Conservation (phyloP, 2,888 invertebrate genomes). For the Dorcus parallelipipedus region DNA sequence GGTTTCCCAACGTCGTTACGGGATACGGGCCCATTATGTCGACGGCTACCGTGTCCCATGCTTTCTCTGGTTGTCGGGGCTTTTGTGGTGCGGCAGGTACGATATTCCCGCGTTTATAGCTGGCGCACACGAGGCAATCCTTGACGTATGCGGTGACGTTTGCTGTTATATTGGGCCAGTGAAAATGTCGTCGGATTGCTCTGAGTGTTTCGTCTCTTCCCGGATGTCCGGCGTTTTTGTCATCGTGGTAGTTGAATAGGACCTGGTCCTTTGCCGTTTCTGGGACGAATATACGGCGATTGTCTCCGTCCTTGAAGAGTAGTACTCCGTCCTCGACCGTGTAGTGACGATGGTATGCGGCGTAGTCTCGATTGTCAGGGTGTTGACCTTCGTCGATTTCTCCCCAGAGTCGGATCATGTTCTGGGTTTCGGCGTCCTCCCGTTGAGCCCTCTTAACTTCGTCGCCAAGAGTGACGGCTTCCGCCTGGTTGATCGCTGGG, state of each 20-base stretch:
- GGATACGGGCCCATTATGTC: slow-evolving; percentile 20
- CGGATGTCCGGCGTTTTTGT: slow-evolving; percentile 13
- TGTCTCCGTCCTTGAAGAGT: no score
- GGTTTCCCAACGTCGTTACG: slow-evolving; percentile 9
- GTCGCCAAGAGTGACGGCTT: no score
- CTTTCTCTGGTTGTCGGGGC: slow-evolving; percentile 5
- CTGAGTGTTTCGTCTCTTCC: slow-evolving; percentile 15
- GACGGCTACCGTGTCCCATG: slow-evolving; percentile 12
- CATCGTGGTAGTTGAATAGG: slow-evolving; percentile 2
- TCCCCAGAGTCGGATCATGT: no score
- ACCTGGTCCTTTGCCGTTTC: not conserved
- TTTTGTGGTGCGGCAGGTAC: slow-evolving; percentile 9
- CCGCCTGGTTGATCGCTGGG: no score
- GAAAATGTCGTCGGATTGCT: slow-evolving; percentile 3
- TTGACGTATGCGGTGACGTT: slow-evolving; percentile 25
- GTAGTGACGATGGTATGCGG: no score
- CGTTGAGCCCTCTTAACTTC: no score
- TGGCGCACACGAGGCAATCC: slow-evolving; percentile 8
- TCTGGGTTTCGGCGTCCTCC: no score
- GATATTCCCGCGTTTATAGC: slow-evolving; percentile 8
- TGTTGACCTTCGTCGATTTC: no score
- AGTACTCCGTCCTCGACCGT: no score
- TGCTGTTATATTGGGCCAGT: not conserved
- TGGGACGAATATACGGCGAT: not conserved
- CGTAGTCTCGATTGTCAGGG: no score